Conservation (phyloP, 2,888 invertebrate genomes). For the Amorpha juglandis region DNA sequence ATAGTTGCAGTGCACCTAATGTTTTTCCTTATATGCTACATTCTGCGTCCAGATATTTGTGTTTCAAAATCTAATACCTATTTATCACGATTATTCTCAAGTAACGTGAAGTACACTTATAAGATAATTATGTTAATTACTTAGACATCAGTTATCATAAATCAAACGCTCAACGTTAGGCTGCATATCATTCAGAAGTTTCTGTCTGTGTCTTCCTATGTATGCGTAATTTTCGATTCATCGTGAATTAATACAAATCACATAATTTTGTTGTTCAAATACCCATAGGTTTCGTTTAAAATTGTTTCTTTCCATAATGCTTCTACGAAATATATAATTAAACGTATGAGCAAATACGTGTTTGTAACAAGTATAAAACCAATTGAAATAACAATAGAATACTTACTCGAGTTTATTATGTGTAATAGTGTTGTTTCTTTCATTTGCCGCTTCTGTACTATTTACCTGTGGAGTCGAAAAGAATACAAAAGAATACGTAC, state of each 20-base stretch:
- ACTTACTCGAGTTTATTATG: slow-evolving; percentile 61
- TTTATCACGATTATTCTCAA: too few relatives aligned
- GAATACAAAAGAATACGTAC: too few relatives aligned
- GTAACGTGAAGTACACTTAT: too few relatives aligned
- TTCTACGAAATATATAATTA: not conserved
- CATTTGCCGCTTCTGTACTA: slow-evolving; percentile 62
- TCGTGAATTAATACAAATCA: too few relatives aligned
- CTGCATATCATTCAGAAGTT: too few relatives aligned
- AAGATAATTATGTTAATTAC: too few relatives aligned
- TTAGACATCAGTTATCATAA: too few relatives aligned
- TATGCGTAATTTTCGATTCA: too few relatives aligned
- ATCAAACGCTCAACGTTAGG: too few relatives aligned
- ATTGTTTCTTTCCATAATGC: not conserved
- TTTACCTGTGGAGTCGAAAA: slow-evolving; percentile 51
- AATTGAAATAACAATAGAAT: slow-evolving; percentile 21
- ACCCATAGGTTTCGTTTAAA: not conserved
- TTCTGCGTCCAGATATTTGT: too few relatives aligned
- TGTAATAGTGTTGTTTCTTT: slow-evolving; percentile 48
- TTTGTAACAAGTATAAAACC: not conserved
- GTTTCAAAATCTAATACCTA: too few relatives aligned
- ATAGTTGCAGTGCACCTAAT: not conserved
- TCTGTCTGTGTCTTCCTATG: too few relatives aligned
- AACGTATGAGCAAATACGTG: not conserved
- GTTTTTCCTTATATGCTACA: not conserved
- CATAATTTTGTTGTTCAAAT: not conserved